These are phyloP conservation scores for Echeneis naucrates DNA, from an alignment of 2,797 vertebrate species.

Conservation along the genomic window DNA sequence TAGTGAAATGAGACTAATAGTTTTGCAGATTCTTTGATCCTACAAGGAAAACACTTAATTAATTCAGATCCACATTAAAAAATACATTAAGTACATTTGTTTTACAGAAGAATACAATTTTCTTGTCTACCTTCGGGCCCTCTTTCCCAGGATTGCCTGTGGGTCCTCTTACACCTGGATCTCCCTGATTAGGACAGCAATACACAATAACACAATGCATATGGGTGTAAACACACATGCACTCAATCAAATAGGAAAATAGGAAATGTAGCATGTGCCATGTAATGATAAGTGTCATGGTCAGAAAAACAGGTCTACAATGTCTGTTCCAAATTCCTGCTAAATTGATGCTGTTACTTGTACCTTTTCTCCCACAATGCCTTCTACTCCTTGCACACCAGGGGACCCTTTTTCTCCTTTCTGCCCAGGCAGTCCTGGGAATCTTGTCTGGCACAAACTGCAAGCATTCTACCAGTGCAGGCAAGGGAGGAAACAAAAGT, in stretches of 20 bases:
- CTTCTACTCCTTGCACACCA: constrained; percentile 79
- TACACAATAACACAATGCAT: constrained; percentile 23
- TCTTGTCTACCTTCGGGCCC: constrained; percentile 91
- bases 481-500: constrained; percentile 54
- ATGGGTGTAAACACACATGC: background rate
- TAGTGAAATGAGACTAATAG: constrained; percentile 6
- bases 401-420: constrained; percentile 86
- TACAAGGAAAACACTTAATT: constrained; percentile 19
- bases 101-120: background rate
- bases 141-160: constrained; percentile 95
- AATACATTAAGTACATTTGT: background rate
- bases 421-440: constrained; percentile 84
- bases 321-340: constrained; percentile 26
- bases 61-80: background rate
- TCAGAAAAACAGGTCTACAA: constrained; percentile 25
- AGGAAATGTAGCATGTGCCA: constrained; percentile 3
- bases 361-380: constrained; percentile 82
- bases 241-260: constrained; percentile 17
- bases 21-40: constrained; percentile 8
- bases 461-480: constrained; percentile 86
- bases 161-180: constrained; percentile 91
- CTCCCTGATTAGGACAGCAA: constrained; percentile 83
- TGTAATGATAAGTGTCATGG: constrained; percentile 12
- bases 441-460: constrained; percentile 85
- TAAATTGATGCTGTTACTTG: constrained; percentile 26